Percentiles rank a stretch among this genome's conserved stretches.
Conservation (phyloP, 2,797 vertebrate genomes). For the Atherinosoma microstoma region DNA sequence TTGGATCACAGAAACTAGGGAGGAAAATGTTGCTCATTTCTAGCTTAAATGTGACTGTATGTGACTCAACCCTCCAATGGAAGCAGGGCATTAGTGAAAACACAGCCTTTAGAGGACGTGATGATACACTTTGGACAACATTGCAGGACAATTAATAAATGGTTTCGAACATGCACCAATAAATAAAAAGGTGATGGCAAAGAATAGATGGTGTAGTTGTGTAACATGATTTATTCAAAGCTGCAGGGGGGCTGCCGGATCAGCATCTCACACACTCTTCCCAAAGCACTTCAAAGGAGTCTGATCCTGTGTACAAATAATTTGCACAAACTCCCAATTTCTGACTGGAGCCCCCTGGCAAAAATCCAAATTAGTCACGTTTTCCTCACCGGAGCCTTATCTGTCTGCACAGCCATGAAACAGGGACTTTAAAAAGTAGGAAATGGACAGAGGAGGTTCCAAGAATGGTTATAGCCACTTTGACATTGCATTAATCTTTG, state of each 20-base stretch:
- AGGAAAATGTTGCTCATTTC: conserved; percentile 39
- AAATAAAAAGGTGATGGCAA: conserved; percentile 24
- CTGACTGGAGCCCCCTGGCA: conserved; percentile 28
- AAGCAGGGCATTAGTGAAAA: background rate
- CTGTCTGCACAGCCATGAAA: conserved; percentile 13
- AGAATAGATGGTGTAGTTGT: conserved; percentile 42
- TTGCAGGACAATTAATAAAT: conserved; percentile 25
- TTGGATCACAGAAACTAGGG: conserved; percentile 11
- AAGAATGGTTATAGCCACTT: conserved; percentile 12
- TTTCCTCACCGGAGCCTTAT: conserved; percentile 19
- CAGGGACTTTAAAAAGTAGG: background rate
- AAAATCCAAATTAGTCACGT: conserved; percentile 56
- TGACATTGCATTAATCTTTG: conserved; percentile 49
- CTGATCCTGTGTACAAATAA: conserved; percentile 32
- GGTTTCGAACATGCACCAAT: conserved; percentile 24
- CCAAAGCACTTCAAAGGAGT: conserved; percentile 54
- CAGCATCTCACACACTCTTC: conserved; percentile 51
- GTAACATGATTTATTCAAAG: conserved; percentile 61
- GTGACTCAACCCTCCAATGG: background rate
- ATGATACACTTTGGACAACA: conserved; percentile 22
- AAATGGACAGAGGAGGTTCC: background rate
- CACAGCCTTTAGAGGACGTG: background rate
- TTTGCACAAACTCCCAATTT: conserved; percentile 57
- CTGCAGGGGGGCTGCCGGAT: conserved; percentile 23
- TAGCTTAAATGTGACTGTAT: conserved; percentile 5